A percentile compares a stretch with the other conserved stretches of the same genome.
These are phyloP conservation scores for Malurus cyaneus DNA, from an alignment of 2,113 vertebrate genomes.

Conservation along the genomic window DNA sequence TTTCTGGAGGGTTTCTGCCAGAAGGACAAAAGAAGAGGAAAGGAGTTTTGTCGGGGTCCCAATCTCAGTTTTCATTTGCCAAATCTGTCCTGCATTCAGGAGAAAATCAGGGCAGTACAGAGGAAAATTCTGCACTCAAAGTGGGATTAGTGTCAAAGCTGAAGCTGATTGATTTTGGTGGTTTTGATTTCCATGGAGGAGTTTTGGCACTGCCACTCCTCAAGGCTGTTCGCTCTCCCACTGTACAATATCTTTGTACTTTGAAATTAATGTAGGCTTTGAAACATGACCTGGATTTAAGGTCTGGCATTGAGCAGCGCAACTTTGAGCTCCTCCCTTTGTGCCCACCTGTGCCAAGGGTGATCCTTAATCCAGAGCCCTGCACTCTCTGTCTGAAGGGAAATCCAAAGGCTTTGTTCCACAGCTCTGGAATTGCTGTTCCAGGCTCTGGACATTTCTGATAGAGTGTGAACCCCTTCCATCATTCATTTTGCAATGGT, in stretches of 20 bases:
- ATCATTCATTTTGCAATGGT: neutral
- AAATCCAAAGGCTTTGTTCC: neutral
- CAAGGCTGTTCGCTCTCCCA: neutral
- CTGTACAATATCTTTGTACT: neutral
- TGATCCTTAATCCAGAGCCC: neutral
- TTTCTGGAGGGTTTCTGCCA: neutral
- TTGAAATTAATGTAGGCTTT: neutral
- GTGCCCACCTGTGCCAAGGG: neutral
- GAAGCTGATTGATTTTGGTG: neutral
- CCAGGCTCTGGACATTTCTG: neutral
- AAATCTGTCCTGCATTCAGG: neutral
- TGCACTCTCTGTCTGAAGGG: neutral
- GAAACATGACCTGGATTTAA: neutral
- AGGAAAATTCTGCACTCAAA: neutral
- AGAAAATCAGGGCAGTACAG: neutral
- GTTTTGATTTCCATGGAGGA: neutral
- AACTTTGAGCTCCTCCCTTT: neutral
- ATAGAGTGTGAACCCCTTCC: neutral
- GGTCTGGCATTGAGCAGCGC: neutral
- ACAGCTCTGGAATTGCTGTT: neutral
- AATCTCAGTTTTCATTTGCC: neutral
- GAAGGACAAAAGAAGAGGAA: neutral
- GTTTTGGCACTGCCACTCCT: neutral
- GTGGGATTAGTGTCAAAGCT: neutral
- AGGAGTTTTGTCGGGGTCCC: neutral